phyloP scores from a whole-genome alignment of 2,113 vertebrate species.

The Trematocara unimaculatum region DNA sequence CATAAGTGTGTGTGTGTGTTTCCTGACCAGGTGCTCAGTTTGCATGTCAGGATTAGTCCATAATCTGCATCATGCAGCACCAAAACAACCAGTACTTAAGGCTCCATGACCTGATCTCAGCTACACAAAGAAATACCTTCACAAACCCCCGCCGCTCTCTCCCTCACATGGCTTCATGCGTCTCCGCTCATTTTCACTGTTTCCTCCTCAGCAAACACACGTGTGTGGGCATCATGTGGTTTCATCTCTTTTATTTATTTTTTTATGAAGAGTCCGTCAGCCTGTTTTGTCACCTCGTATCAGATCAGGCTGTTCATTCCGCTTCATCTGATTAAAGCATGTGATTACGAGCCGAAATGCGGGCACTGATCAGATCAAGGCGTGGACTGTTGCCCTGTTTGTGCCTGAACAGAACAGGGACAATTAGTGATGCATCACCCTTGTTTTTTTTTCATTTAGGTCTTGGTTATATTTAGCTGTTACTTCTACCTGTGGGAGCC shows the following conservation, averaged over 20 bases:
- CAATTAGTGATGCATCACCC: neutral
- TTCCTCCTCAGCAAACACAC: neutral
- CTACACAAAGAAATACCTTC: slow-evolving; percentile 43
- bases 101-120: neutral
- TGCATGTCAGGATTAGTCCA: neutral
- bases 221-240: slow-evolving; percentile 8
- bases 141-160: slow-evolving; percentile 5
- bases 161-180: neutral
- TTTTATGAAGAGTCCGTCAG: neutral
- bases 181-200: neutral
- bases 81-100: neutral
- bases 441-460: neutral
- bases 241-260: neutral
- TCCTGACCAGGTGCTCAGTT: neutral
- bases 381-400: neutral
- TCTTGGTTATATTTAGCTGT: neutral
- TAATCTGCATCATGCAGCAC: neutral
- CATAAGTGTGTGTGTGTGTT: neutral
- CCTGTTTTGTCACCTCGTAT: slow-evolving; percentile 7
- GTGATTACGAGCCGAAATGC: neutral
- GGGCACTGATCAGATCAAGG: neutral
- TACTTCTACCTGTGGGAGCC: neutral
- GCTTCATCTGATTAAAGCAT: neutral
- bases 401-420: neutral
- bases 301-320: slow-evolving; percentile 1